A percentile compares a stretch with the other conserved stretches of the same genome.
Evolutionary conservation across 2,888 invertebrate genomes (phyloP).

Genomic region (Eupelmus urozonus): DNA sequence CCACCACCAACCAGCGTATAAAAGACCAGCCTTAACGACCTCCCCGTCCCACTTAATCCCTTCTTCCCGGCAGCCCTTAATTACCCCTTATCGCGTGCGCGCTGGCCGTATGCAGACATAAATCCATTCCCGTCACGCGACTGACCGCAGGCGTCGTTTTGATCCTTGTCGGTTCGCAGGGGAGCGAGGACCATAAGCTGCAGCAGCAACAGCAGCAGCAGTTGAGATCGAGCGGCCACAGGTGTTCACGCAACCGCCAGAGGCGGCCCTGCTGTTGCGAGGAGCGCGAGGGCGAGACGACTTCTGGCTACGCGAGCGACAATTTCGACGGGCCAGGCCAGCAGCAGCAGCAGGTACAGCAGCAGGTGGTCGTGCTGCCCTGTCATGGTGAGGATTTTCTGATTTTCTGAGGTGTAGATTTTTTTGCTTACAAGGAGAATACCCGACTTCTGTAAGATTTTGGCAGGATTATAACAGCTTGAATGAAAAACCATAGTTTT

Average conservation of each 20-base stretch:
- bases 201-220: slow-evolving; percentile 64
- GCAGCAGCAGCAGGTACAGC: slow-evolving; percentile 78
- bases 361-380: slow-evolving; percentile 29
- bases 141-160: slow-evolving; percentile 29
- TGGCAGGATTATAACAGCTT: no score
- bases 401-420: no score
- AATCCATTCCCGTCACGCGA: slow-evolving; percentile 38
- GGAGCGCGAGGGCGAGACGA: slow-evolving; percentile 81
- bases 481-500: no score
- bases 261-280: slow-evolving; percentile 59
- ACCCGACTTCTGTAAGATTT: no score
- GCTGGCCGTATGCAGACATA: background rate
- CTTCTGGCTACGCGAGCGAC: slow-evolving; percentile 91
- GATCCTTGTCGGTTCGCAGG: slow-evolving; percentile 50
- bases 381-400: slow-evolving; percentile 50
- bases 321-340: slow-evolving; percentile 78
- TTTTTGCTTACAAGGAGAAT: no score
- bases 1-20: no score
- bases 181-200: slow-evolving; percentile 78
- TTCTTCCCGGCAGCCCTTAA: no score
- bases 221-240: slow-evolving; percentile 53
- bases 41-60: no score
- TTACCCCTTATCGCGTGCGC: no score
- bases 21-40: no score
- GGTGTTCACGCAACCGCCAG: slow-evolving; percentile 58